Evolutionary conservation across 2,797 vertebrate species (phyloP).

Genomic region (Acridotheres tristis): DNA sequence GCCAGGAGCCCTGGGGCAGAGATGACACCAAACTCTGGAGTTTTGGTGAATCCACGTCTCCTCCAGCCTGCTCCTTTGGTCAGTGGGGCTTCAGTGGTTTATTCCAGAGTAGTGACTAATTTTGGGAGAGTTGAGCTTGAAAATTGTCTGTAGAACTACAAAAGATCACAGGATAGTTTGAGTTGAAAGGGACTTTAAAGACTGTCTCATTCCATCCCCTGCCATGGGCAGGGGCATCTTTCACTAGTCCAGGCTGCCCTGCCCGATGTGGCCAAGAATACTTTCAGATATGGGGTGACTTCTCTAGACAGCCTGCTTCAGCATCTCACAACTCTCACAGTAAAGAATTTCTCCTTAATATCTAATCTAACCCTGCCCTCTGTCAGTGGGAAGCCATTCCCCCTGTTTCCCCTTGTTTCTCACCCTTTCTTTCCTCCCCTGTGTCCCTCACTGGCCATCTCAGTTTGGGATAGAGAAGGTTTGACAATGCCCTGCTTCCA

Average conservation of each 20-base stretch:
- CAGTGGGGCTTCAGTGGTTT: slow-evolving; percentile 19
- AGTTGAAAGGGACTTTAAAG: background rate
- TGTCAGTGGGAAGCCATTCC: background rate
- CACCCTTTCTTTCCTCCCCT: background rate
- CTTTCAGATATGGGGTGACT: background rate
- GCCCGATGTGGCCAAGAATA: background rate
- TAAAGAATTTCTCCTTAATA: background rate
- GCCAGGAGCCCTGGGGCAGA: slow-evolving; percentile 33
- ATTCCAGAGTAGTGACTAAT: background rate
- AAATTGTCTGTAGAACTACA: background rate
- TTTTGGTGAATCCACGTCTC: slow-evolving; percentile 90
- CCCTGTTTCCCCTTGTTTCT: background rate
- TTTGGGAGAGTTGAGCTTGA: background rate
- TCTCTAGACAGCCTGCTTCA: background rate
- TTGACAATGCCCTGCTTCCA: background rate
- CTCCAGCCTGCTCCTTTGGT: slow-evolving; percentile 88
- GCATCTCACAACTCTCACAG: background rate
- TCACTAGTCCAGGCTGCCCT: background rate
- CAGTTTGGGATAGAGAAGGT: background rate
- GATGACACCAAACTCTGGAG: slow-evolving; percentile 67
- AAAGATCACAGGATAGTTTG: background rate
- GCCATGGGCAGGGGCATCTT: background rate
- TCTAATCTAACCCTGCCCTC: background rate
- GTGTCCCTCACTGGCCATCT: background rate
- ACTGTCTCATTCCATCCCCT: background rate